Evolutionary conservation across 2,888 invertebrate species (phyloP), one percentile per base, ranked within the genome.

Genomic region (Blastobasis adustella): DNA sequence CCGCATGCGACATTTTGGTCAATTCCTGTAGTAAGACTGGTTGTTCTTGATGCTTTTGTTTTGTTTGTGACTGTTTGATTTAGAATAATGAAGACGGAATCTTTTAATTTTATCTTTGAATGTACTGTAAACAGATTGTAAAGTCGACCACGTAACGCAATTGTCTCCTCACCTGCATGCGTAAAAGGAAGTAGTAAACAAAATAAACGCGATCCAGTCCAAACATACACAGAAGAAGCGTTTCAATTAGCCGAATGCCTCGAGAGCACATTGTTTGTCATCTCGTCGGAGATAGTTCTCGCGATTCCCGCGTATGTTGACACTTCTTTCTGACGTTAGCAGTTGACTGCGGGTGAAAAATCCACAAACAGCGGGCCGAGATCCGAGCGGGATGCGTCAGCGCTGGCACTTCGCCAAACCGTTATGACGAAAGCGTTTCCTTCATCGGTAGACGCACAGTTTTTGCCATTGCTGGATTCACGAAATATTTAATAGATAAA

Each of bases 1-100:
- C 84, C 85, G 84, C 83, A 85, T 85, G 86, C 85, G 85, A 82
- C 86, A 85, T 71, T 78, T 76, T 71, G 73, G 73, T 71, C 77
- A 76, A 71, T 68, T 69, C 62, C 61, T 57, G 57, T 52, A 56
- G 49, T 49, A 50, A 57, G 52, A 54, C 56, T 71, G 64, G 71
- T 70, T 23, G 23, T 23, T 23, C 23, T 23, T 23, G 23, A 23
- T 23, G 23, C 23, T 23, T 23, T 23, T 23, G 23, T 23, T 23
- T 23, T 23, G 23, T 23, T 23, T 23, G 23, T 3, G 23, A 23
- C 23, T 23, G 23, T 23, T 23, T 23, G 3, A 3, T 23, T 23
- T 23, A 23, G 23, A 23, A 3, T 23, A 23, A 23, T 2, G 23
- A 23, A 23, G 23, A 23, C 23, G 23, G 3, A 23, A 23, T 23